A percentile compares a stretch with the other conserved stretches of the same genome.
phyloP scores from a whole-genome alignment of 2,797 vertebrate genomes.

The Silurus aristotelis region DNA sequence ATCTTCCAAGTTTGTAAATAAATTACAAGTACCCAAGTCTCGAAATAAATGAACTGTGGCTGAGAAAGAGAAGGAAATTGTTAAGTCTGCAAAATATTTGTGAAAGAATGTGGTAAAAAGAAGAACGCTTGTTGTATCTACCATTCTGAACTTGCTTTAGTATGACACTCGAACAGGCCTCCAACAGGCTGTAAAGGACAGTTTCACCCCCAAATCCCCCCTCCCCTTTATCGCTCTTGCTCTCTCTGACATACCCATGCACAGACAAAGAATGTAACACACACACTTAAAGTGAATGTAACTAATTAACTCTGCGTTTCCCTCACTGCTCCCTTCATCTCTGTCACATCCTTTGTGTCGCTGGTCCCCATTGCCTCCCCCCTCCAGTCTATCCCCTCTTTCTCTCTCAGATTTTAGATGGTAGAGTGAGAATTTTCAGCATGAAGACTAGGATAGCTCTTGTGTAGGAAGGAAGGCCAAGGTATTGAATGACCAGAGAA shows the following conservation, averaged over 20 bases:
- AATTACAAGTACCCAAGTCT: too few relatives aligned
- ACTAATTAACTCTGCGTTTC: slow-evolving; percentile 1
- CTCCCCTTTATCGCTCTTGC: too few relatives aligned
- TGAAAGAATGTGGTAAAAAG: not conserved
- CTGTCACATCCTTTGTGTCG: slow-evolving; percentile 11
- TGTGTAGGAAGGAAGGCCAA: not conserved
- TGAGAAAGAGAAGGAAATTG: not conserved
- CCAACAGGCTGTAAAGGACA: not conserved
- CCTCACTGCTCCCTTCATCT: not conserved
- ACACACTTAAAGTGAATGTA: not conserved
- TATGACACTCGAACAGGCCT: not conserved
- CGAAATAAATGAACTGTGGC: not conserved
- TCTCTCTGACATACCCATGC: not conserved
- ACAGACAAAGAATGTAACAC: slow-evolving; percentile 2
- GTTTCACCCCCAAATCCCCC: not conserved
- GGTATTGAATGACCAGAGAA: not conserved
- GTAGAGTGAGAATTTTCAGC: not conserved
- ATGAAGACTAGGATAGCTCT: not conserved
- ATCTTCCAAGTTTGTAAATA: not conserved
- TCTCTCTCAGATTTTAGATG: not conserved
- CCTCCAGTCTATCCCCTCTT: not conserved
- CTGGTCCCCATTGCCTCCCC: not conserved
- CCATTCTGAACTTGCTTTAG: not conserved
- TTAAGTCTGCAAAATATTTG: not conserved
- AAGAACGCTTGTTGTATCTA: not conserved